Evolutionary conservation across 2,888 invertebrate species (phyloP), one percentile per base, ranked within the genome.

Genomic region (Ceramica pisi): DNA sequence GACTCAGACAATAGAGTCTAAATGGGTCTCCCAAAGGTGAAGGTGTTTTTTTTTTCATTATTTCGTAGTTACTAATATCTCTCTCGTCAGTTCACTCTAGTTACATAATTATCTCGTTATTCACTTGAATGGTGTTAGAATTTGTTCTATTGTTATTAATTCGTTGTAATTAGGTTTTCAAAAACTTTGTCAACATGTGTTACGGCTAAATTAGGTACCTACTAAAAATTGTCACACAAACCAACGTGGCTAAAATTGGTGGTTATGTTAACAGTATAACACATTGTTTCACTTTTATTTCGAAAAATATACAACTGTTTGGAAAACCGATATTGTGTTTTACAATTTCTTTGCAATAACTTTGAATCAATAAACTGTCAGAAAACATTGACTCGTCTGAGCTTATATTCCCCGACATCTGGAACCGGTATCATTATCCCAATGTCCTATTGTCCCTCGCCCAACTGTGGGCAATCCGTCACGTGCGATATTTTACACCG

Each of bases 391-490:
- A 35, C 31, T 55, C 6, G n/a, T 10, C 8, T 44, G 31, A n/a
- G 23, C 21, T 12, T 41, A 21, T 23, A 38, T 8, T 16, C 14
- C 1, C 2, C 23, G 5, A 31, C 21, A 55, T 23, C 19, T 50
- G n/a, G 38, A 26, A 23, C 38, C 8, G 14, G 21, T 48, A 72
- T 59, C 26, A 64, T 50, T 53, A 64, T 79, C n/a, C 55, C 63
- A 64, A 79, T 48, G 63, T 23, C 21, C 64, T 19, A 78, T 71
- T 59, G 78, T 75, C 26, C 12, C 21, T 31, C 14, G 23, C n/a
- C 53, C 60, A 38, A 9, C 1, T 31, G 41, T 61, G n/a, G 19
- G 16, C 12, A 26, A 80, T 62, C 57, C 46, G 2, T 53, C 61
- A 44, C 38, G 56, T 38, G 8, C 21, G 12, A n/a, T 63, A 16